Conservation (phyloP, 2,888 invertebrate species). For the Hylaea fasciaria region DNA sequence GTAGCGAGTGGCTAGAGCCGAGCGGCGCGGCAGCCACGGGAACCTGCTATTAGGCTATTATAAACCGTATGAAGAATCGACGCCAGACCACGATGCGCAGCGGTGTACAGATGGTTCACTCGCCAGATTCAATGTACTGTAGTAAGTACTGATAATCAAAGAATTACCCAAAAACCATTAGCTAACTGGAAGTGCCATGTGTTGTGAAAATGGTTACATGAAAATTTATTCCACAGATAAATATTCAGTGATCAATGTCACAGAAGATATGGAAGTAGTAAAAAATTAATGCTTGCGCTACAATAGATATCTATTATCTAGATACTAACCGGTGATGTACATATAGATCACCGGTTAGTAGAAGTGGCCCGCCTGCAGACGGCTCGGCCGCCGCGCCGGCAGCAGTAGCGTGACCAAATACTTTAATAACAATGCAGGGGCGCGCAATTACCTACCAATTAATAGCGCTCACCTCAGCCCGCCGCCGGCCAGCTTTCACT, state of each 20-base stretch:
- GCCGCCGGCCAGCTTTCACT: slow-evolving; percentile 29
- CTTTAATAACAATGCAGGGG: slow-evolving; percentile 36
- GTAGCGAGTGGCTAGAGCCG: background rate
- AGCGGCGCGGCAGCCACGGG: slow-evolving; percentile 3
- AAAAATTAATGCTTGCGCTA: too few relatives aligned
- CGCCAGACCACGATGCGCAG: slow-evolving; percentile 32
- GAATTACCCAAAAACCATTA: too few relatives aligned
- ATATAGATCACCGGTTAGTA: too few relatives aligned
- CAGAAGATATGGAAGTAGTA: too few relatives aligned
- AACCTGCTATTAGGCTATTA: slow-evolving; percentile 67
- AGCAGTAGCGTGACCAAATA: slow-evolving; percentile 44
- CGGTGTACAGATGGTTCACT: slow-evolving; percentile 21
- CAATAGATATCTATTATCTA: too few relatives aligned
- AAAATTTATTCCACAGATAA: too few relatives aligned
- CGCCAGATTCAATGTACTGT: too few relatives aligned
- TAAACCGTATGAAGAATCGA: slow-evolving; percentile 47
- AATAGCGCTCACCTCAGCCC: slow-evolving; percentile 44
- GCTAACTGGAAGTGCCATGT: too few relatives aligned
- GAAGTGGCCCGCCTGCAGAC: background rate
- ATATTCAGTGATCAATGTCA: too few relatives aligned
- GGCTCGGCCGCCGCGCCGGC: background rate
- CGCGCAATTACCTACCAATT: slow-evolving; percentile 67
- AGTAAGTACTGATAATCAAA: background rate
- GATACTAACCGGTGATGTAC: too few relatives aligned
- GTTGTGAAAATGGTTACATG: too few relatives aligned